These are phyloP conservation scores for Benitochromis conjunctus DNA, from an alignment of 2,113 vertebrate species.

Conservation along the genomic window DNA sequence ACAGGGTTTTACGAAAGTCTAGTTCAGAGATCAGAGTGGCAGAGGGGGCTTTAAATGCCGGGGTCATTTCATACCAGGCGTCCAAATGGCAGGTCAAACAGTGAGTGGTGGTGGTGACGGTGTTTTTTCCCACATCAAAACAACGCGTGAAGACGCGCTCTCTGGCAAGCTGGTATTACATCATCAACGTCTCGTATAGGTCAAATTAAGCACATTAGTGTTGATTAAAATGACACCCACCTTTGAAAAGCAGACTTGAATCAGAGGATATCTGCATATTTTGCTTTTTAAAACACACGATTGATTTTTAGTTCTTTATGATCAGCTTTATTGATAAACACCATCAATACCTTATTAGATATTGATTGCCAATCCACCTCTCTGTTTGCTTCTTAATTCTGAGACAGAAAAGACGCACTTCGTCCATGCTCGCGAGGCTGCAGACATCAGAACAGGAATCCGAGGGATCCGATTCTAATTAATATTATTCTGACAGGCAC, in stretches of 20 bases:
- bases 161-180: not conserved
- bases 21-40: slow-evolving; percentile 9
- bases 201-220: not conserved
- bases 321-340: not conserved
- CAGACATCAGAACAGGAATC: not conserved
- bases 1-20: slow-evolving; percentile 26
- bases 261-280: not conserved
- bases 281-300: not conserved
- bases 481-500: not conserved
- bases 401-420: not conserved
- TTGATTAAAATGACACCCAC: not conserved
- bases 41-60: slow-evolving; percentile 3
- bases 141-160: not conserved
- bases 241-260: not conserved
- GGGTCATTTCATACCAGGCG: slow-evolving; percentile 15
- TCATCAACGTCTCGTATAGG: not conserved
- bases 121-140: not conserved
- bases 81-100: slow-evolving; percentile 36
- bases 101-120: not conserved
- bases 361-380: not conserved
- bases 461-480: not conserved
- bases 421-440: not conserved
- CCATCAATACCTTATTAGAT: slow-evolving; percentile 1
- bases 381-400: not conserved
- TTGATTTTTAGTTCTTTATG: not conserved